Evolutionary conservation across 1,140 invertebrate genomes (phyloP), one percentile per base, ranked within the genome.

Genomic region (Pseudomyrmex gracilis): DNA sequence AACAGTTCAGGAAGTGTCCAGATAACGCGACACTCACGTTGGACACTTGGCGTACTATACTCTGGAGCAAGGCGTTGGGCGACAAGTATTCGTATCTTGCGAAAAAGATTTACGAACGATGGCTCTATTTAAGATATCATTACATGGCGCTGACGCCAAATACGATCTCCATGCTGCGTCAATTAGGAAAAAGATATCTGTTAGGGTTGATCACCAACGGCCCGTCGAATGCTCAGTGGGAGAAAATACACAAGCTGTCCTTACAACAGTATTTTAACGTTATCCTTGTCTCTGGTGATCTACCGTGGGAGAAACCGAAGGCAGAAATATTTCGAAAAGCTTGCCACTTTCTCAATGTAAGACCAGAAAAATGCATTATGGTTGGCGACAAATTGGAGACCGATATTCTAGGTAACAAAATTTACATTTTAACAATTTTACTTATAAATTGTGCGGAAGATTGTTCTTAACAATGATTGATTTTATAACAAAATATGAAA

Each of bases 301-400:
- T 97, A 85, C 96, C 97, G 2, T 97, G 97, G 96, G 97, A 98
- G 93, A 98, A 98, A 91, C 97, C 97, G 0, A 95, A 97, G 89
- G 95, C 96, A 77, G 95, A 96, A 90, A 98, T 98, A 92, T 97
- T 97, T 91, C 94, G 96, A 71, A 95, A 97, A 84, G 97, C 97
- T 8, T 98, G 97, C 94, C 95, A 96, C 88, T 95, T 95, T 87
- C 95, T 98, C 51, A 95, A 96, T 78, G 96, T 98, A 9, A 94
- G 96, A 86, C 96, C 97, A 0, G 92, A 95, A 17, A 95, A 96
- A 86, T 98, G 97, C 93, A 95, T 97, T 84, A 98, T 98, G 97
- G 96, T 98, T 87, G 97, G 97, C 10, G 97, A 98, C 90, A 97
- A 97, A 91, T 91, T 98, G 82, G 97, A 98, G 92, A 98, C 97